Conservation (phyloP, 2,797 vertebrate genomes). For the Arvicola amphibius region DNA sequence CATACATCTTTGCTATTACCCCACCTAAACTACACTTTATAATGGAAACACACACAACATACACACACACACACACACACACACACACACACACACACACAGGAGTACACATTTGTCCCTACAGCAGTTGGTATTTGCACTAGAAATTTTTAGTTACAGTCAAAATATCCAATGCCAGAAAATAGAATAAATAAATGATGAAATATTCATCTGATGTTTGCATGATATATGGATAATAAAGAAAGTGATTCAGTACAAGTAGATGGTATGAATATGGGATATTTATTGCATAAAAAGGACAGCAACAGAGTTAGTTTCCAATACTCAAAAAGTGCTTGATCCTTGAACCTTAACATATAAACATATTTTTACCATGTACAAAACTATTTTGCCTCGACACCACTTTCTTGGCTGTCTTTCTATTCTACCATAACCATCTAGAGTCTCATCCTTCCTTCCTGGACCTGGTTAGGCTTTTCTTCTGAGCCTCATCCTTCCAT, state of each 20-base stretch:
- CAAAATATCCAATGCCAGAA: slow-evolving; percentile 14
- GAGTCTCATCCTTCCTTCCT: not conserved
- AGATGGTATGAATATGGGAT: not conserved
- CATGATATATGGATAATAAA: slow-evolving; percentile 37
- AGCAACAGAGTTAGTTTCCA: not conserved
- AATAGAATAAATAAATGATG: slow-evolving; percentile 33
- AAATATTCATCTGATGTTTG: not conserved
- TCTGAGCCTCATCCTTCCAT: not conserved
- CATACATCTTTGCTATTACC: slow-evolving; percentile 22
- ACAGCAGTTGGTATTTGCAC: not conserved
- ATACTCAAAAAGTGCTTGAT: not conserved
- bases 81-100: not conserved
- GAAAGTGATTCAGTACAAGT: not conserved
- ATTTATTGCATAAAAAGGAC: slow-evolving; percentile 28
- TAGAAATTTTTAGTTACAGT: slow-evolving; percentile 30
- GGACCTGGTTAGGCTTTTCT: not conserved
- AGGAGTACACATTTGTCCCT: not conserved
- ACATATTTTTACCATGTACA: not conserved
- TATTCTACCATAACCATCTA: not conserved
- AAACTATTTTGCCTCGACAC: not conserved
- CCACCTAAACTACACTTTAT: not conserved
- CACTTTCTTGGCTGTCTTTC: not conserved
- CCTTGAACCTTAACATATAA: not conserved
- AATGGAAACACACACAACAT: not conserved
- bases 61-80: not conserved